Conservation (phyloP, 30 jellyfish, hydroid and myxozoan species). For the Hydractinia echinata region DNA sequence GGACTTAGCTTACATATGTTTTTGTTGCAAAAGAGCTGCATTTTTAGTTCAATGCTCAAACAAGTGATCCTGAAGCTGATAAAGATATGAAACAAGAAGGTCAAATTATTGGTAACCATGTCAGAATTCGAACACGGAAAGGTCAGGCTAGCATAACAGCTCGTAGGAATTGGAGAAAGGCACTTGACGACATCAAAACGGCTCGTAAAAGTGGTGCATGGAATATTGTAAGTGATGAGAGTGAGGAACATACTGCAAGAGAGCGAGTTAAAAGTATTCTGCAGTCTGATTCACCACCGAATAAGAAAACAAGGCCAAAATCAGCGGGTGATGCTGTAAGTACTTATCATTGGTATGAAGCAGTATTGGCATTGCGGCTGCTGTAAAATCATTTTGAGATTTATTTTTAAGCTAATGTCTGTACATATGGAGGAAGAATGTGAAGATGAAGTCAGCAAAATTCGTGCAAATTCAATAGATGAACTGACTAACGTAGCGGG, state of each 20-base stretch:
- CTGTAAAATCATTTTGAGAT: too few relatives aligned
- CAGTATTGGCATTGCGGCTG: neutral
- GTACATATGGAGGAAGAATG: neutral
- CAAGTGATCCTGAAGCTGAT: conserved; percentile 57
- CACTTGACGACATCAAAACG: conserved; percentile 37
- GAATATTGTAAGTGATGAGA: conserved; percentile 25
- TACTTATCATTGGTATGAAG: neutral
- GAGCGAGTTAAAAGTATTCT: conserved; percentile 48
- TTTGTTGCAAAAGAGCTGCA: neutral
- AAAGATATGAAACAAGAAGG: conserved; percentile 30
- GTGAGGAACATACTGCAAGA: conserved; percentile 47
- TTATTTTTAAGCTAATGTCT: too few relatives aligned
- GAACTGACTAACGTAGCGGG: neutral
- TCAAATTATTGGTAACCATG: neutral
- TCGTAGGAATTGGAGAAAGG: conserved; percentile 39
- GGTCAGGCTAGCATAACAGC: conserved; percentile 25
- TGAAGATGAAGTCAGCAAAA: conserved; percentile 35
- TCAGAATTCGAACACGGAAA: neutral
- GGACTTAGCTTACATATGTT: neutral
- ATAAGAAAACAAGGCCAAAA: conserved; percentile 18
- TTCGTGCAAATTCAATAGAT: neutral
- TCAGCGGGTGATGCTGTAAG: conserved; percentile 45
- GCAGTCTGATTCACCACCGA: conserved; percentile 8
- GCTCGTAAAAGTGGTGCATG: conserved; percentile 41
- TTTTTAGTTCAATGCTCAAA: conserved; percentile 27